Conservation (phyloP, 2,797 vertebrate species). For the Sparus aurata region DNA sequence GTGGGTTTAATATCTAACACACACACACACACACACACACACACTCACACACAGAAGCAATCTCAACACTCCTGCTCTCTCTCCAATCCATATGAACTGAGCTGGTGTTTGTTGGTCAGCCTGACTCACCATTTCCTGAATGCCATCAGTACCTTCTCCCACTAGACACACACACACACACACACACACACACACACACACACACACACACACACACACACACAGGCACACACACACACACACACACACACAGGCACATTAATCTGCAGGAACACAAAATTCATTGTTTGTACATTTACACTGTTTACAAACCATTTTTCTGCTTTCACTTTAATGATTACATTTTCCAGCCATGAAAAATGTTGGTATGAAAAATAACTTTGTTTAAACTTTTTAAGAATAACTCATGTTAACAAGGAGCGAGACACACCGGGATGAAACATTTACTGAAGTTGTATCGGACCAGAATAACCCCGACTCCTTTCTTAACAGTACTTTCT, state of each 20-base stretch:
- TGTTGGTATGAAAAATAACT: no score
- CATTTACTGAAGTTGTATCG: no score
- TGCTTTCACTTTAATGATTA: no score
- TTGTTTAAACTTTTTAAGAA: no score
- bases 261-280: no score
- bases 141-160: not conserved
- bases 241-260: not conserved
- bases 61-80: constrained; percentile 14
- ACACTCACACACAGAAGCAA: constrained; percentile 2
- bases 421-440: no score
- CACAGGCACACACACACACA: not conserved
- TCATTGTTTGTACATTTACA: not conserved
- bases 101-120: constrained; percentile 29
- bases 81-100: constrained; percentile 28
- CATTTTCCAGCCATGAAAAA: no score
- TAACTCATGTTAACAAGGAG: no score
- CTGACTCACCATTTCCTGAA: constrained; percentile 16
- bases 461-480: no score
- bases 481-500: no score
- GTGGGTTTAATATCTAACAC: constrained; percentile 58
- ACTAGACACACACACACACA: not conserved
- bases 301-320: no score
- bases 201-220: not conserved
- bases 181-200: constrained; percentile 1
- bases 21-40: constrained; percentile 12